phyloP scores from a whole-genome alignment of 1,140 invertebrate genomes.

The Argopecten irradians region DNA sequence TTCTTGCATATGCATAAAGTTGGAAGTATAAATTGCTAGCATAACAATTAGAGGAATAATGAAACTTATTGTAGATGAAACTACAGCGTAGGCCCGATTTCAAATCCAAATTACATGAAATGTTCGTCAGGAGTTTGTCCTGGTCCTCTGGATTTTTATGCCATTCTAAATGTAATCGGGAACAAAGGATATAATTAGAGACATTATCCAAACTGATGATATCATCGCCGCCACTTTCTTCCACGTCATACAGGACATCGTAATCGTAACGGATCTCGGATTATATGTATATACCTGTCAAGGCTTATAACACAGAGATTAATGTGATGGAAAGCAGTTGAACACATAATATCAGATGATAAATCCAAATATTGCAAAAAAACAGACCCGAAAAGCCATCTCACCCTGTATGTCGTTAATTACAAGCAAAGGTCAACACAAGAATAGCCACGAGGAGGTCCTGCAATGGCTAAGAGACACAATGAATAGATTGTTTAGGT shows the following conservation, averaged over 20 bases:
- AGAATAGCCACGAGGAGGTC: slow-evolving; percentile 91
- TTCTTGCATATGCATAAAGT: slow-evolving; percentile 97
- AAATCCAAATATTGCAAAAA: slow-evolving; percentile 99
- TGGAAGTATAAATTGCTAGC: slow-evolving; percentile 91
- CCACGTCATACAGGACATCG: slow-evolving; percentile 94
- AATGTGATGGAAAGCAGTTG: slow-evolving; percentile 97
- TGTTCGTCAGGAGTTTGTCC: slow-evolving; percentile 44
- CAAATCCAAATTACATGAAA: slow-evolving; percentile 70
- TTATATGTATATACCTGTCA: slow-evolving; percentile 98
- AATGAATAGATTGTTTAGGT: slow-evolving; percentile 96
- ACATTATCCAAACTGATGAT: slow-evolving; percentile 94
- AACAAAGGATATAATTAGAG: slow-evolving; percentile 95
- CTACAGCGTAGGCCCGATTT: slow-evolving; percentile 96
- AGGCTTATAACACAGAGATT: slow-evolving; percentile 98
- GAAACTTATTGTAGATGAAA: slow-evolving; percentile 98
- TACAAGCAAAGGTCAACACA: slow-evolving; percentile 85
- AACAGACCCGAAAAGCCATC: slow-evolving; percentile 96
- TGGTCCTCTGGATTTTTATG: slow-evolving; percentile 80
- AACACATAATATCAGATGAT: slow-evolving; percentile 99
- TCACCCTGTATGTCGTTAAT: slow-evolving; percentile 80
- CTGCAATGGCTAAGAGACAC: slow-evolving; percentile 95
- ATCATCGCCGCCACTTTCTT: slow-evolving; percentile 90
- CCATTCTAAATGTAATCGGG: slow-evolving; percentile 95
- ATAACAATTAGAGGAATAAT: slow-evolving; percentile 89
- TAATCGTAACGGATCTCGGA: slow-evolving; percentile 98